Conservation (phyloP, 2,797 vertebrate species). For the Pyrocephalus nanus region DNA sequence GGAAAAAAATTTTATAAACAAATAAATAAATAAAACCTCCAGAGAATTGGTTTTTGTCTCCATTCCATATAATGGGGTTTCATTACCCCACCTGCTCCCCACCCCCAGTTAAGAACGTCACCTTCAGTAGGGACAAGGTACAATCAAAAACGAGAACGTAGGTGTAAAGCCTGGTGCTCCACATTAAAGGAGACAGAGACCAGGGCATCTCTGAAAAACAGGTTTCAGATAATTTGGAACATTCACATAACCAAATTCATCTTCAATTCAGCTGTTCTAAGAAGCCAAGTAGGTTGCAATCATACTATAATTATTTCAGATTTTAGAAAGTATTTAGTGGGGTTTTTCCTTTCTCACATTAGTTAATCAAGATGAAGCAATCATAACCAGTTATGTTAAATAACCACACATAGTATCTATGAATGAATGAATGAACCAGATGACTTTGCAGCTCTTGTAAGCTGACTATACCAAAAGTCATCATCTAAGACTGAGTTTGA, state of each 20-base stretch:
- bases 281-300: neutral
- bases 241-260: neutral
- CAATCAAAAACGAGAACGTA: fast-evolving
- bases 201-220: neutral
- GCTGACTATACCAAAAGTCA: neutral
- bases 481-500: neutral
- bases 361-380: neutral
- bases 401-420: neutral
- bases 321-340: neutral
- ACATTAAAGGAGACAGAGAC: neutral
- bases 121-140: neutral
- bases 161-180: neutral
- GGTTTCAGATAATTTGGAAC: neutral
- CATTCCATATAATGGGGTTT: neutral
- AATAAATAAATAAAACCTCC: neutral
- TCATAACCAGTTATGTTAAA: neutral
- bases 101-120: neutral
- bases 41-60: neutral
- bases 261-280: neutral
- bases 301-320: neutral
- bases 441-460: neutral
- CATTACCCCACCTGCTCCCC: neutral
- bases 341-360: neutral
- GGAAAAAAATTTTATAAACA: neutral
- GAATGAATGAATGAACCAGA: neutral